phyloP scores from a whole-genome alignment of 2,888 invertebrate genomes.

The Actias luna region DNA sequence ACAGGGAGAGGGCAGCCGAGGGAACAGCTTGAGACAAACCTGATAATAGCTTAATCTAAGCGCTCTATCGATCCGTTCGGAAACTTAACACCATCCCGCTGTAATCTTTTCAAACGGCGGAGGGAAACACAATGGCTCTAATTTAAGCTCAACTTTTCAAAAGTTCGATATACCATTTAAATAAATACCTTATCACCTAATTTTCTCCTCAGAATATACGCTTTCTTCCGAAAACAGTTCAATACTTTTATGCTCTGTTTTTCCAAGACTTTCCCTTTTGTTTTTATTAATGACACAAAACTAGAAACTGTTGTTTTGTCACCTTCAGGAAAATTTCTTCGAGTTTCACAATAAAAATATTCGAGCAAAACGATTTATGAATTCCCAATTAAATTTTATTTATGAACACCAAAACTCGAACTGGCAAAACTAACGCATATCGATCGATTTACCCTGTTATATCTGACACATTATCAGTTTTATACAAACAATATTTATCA shows the following conservation, averaged over 20 bases:
- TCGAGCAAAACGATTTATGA: too few species aligned
- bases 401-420: too few species aligned
- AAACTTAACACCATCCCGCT: constrained; percentile 1
- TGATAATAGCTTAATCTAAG: constrained; percentile 26
- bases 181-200: not conserved
- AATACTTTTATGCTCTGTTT: not conserved
- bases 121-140: constrained; percentile 2
- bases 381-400: too few species aligned
- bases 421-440: too few species aligned
- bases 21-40: constrained; percentile 6
- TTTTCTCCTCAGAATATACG: not conserved
- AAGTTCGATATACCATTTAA: not conserved
- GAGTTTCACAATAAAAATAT: too few species aligned
- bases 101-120: not conserved
- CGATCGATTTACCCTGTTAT: too few species aligned
- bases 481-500: too few species aligned
- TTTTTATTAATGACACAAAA: too few species aligned
- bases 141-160: not conserved
- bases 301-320: too few species aligned
- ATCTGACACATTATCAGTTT: too few species aligned
- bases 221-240: not conserved
- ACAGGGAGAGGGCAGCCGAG: not conserved
- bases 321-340: too few species aligned
- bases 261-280: too few species aligned
- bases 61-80: constrained; percentile 20